Evolutionary conservation across 1,140 invertebrate genomes (phyloP).

Genomic region (Sinella curviseta): DNA sequence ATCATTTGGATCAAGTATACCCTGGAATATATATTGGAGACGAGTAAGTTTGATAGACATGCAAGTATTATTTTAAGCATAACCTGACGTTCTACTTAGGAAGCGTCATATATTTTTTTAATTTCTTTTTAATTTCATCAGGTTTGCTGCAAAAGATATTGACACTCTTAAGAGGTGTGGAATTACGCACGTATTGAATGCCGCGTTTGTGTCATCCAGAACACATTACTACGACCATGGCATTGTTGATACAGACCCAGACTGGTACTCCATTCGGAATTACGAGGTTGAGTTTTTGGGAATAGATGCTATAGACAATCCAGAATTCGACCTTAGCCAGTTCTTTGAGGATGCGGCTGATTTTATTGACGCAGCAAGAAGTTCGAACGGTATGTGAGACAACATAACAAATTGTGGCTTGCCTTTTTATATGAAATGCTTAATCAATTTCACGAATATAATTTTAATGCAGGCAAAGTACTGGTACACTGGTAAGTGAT

Average conservation of each 20-base stretch:
- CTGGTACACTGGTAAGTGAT: constrained; percentile 51
- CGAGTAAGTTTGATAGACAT: constrained; percentile 6
- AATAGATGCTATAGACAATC: constrained; percentile 54
- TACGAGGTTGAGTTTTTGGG: constrained; percentile 58
- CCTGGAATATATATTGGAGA: constrained; percentile 10
- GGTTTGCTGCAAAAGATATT: constrained; percentile 53
- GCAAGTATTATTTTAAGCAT: background rate
- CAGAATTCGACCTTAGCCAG: constrained; percentile 52
- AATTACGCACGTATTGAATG: constrained; percentile 58
- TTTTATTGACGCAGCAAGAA: constrained; percentile 54
- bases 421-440: too few species aligned
- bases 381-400: constrained; percentile 22
- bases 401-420: too few species aligned
- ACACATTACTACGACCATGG: constrained; percentile 24
- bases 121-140: constrained; percentile 35
- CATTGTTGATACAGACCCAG: constrained; percentile 49
- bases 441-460: background rate
- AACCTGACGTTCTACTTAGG: background rate
- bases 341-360: constrained; percentile 54
- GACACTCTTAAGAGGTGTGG: constrained; percentile 51
- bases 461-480: constrained; percentile 49
- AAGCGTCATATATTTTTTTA: background rate
- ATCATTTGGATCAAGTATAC: constrained; percentile 9
- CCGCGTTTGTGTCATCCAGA: constrained; percentile 51
- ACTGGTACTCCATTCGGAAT: constrained; percentile 55